Conservation (phyloP, 2,797 vertebrate genomes). For the Lates japonicus region DNA sequence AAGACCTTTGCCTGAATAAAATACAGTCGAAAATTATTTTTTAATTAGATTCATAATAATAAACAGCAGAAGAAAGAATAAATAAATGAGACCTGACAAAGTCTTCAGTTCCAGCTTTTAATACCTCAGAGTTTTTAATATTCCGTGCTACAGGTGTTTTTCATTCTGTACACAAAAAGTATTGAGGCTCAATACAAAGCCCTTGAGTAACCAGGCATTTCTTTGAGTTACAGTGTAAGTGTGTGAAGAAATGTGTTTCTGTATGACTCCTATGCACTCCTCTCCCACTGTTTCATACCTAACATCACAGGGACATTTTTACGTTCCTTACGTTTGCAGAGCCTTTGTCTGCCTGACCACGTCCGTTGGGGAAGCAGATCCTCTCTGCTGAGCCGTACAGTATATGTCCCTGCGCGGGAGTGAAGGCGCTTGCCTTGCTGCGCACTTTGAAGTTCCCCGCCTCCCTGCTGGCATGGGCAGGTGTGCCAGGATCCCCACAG, state of each 20-base stretch:
- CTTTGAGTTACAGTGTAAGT: constrained; percentile 3
- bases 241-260: constrained; percentile 11
- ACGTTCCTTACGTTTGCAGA: constrained; percentile 93
- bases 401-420: constrained; percentile 92
- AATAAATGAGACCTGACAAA: neutral
- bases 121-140: constrained; percentile 15
- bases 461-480: constrained; percentile 93
- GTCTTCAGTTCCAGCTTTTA: neutral
- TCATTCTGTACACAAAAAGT: constrained; percentile 1
- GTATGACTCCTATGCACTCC: constrained; percentile 10
- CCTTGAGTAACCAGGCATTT: neutral
- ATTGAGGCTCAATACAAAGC: neutral
- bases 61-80: neutral
- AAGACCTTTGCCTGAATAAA: neutral
- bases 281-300: constrained; percentile 13
- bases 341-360: constrained; percentile 96
- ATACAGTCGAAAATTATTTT: neutral
- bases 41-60: neutral
- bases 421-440: constrained; percentile 92
- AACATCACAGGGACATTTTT: constrained; percentile 33
- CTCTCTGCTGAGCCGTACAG: constrained; percentile 95
- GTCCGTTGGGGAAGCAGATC: constrained; percentile 94
- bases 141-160: neutral
- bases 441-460: constrained; percentile 94
- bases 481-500: constrained; percentile 96